Evolutionary conservation across 2,888 invertebrate species (phyloP), one percentile per base, ranked within the genome.

Genomic region (Dioctria rufipes): DNA sequence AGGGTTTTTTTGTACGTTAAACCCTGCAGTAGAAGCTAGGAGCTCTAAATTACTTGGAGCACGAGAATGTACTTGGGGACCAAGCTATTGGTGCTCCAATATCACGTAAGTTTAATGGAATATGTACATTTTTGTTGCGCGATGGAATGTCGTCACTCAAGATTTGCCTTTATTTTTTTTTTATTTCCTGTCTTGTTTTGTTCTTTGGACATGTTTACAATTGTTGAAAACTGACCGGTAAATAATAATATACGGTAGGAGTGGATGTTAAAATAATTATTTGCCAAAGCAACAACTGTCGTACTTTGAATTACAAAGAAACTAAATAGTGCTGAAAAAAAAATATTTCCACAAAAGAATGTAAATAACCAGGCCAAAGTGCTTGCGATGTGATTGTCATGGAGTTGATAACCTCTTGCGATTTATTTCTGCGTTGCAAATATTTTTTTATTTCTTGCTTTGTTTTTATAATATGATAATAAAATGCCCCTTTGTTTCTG

Each of bases 1-100:
- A 80, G 82, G 69, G 51, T 63, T 82, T 13, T 43, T 83, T 13
- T 73, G 78, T 1, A 5, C 60, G 63, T 11, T 46, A 66, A 80
- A 13, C 78, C 81, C 81, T 37, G 58, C 82, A 40, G 81, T 78
- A 43, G 42, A 80, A 40, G 66, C 67, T 43, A 61, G 80, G 73
- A 80, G 73, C 42, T 83, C 84, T 67, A 83, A 75, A 43, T 85
- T 93, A 42, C 83, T 94, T 69, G 93, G 93, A 49, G 88, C 89
- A 73, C 90, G 91, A 67, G 91, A 92, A 85, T 96, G 96, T 87
- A 93, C 94, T 5, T 94, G 93, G 92, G 96, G 96, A 5, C 95
- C 95, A 3, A 90, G 92, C 0, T 95, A 94, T 86, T 96, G 96
- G 95, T 96, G 96, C 88, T 86, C 84, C 6, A 88, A 87, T 84